Conservation (phyloP, 2,888 invertebrate genomes). For the Lithosia quadra region DNA sequence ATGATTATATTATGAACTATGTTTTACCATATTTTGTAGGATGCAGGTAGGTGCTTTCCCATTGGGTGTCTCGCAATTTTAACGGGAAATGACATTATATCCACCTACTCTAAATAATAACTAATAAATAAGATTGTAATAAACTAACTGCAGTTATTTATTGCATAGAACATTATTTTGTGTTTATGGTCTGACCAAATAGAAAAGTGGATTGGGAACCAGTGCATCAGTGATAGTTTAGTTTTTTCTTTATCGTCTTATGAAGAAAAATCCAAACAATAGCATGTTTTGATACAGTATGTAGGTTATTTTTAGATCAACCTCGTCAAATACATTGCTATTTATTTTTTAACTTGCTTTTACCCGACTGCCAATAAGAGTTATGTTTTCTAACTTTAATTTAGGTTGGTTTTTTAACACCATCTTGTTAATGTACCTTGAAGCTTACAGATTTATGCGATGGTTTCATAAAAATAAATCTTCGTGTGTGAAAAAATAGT, state of each 20-base stretch:
- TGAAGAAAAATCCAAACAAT: too few species aligned
- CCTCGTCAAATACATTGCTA: too few species aligned
- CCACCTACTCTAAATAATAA: conserved; percentile 1
- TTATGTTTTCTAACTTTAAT: too few species aligned
- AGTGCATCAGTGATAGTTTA: not conserved
- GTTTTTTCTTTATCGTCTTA: not conserved
- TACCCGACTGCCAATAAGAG: too few species aligned
- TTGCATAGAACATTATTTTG: not conserved
- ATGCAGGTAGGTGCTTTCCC: not conserved
- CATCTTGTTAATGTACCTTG: too few species aligned
- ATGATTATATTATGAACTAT: not conserved
- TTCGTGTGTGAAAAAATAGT: too few species aligned
- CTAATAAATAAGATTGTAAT: not conserved
- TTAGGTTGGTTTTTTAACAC: too few species aligned
- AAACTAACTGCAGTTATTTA: not conserved
- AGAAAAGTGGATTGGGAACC: not conserved
- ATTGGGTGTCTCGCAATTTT: not conserved
- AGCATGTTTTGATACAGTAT: too few species aligned
- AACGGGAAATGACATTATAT: not conserved
- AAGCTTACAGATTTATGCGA: too few species aligned
- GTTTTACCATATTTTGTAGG: not conserved
- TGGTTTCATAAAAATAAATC: too few species aligned
- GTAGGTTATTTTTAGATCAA: too few species aligned
- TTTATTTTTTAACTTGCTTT: too few species aligned
- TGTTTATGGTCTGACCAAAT: not conserved